Base-by-base conservation (phyloP, 2,113 vertebrate species). In the Ammodytes dubius region DNA sequence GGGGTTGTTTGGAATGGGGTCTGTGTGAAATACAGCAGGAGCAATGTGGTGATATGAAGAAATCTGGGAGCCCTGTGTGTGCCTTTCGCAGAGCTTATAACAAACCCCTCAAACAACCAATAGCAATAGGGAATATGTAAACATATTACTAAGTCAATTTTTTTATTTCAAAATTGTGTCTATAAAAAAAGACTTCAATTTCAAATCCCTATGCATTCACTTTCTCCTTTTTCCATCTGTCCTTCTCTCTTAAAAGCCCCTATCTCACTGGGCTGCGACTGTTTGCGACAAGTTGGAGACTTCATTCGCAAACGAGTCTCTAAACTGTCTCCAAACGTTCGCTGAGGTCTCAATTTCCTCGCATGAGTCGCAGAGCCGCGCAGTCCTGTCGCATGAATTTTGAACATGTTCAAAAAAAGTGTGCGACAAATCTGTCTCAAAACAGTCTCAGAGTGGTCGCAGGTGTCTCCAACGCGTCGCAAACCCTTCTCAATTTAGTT, bases 11-110 rank as follows among this genome's bases (percentile, higher is more conserved):
- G 80, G 81, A 87, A 83, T 78, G 68, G 79, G 83, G 81, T 88
- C 27, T 27, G 27, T 87, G 83, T 81, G 88, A 89, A 93, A 89
- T 88, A 83, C 88, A 84, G 87, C 86, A 82, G 83, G 80, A 91
- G 91, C 68, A 82, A 78, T 86, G 84, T 88, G 82, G 73, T 66
- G 83, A 87, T 90, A 89, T 84, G 74, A 90, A 66, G 72, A 82
- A 78, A 74, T 80, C 82, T 81, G 57, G 74, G 73, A 89, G 87
- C 76, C 46, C 52, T 63, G 57, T 10, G 57, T 10, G 7, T 87
- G 88, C 67, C 84, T 90, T 91, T 90, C 82, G 72, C 73, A 81
- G 74, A 85, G 86, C 86, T 83, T 78, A 66, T 64, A 70, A 82
- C 80, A 89, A 89, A 78, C 82, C 71, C 65, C 73, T 27, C 66